These are phyloP conservation scores for Aphrophora alni DNA, from an alignment of 2,888 invertebrate species.

Conservation along the genomic window DNA sequence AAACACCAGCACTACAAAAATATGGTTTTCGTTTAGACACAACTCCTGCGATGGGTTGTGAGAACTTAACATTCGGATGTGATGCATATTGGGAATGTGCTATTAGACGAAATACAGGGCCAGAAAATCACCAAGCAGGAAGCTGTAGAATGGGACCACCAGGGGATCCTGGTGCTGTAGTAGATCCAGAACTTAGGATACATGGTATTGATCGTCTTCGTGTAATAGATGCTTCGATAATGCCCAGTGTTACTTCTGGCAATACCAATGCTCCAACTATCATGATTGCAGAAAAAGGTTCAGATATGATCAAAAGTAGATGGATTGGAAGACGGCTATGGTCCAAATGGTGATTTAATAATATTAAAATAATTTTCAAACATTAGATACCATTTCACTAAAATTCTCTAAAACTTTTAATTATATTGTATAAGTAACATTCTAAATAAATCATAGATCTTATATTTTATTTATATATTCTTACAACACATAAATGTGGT, in stretches of 20 bases:
- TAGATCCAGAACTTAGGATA: slow-evolving; percentile 62
- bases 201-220: slow-evolving; percentile 60
- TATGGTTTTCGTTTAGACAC: slow-evolving; percentile 79
- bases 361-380: neutral
- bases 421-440: neutral
- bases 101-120: slow-evolving; percentile 64
- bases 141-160: slow-evolving; percentile 68
- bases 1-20: slow-evolving; percentile 67
- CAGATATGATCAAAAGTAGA: slow-evolving; percentile 61
- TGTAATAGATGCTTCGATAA: slow-evolving; percentile 65
- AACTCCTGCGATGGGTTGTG: slow-evolving; percentile 77
- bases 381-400: neutral
- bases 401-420: neutral
- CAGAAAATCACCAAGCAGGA: slow-evolving; percentile 71
- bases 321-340: slow-evolving; percentile 56
- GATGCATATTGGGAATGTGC: slow-evolving; percentile 70
- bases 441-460: neutral
- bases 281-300: slow-evolving; percentile 66
- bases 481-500: neutral
- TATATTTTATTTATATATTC: neutral
- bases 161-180: slow-evolving; percentile 64
- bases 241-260: slow-evolving; percentile 63
- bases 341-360: slow-evolving; percentile 49
- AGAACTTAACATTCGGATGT: slow-evolving; percentile 72
- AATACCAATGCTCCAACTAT: slow-evolving; percentile 65